phyloP scores from a whole-genome alignment of 2,113 vertebrate species.

The Ceratotherium simum region DNA sequence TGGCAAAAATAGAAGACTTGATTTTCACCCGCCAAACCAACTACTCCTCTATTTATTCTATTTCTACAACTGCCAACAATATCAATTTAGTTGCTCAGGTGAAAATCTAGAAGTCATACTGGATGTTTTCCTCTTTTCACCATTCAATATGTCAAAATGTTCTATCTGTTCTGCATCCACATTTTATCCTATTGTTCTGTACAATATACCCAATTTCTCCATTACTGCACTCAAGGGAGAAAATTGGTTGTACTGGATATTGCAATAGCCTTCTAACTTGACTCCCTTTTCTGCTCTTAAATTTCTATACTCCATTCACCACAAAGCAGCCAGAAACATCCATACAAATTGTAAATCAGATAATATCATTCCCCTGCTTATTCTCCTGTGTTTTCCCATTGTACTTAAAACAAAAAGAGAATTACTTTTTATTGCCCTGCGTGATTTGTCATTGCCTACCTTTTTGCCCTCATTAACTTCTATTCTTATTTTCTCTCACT shows the following conservation, averaged over 20 bases:
- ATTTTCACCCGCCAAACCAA: neutral
- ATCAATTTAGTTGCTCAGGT: neutral
- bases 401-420: neutral
- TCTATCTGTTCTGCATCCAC: neutral
- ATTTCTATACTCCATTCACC: neutral
- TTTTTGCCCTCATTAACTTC: neutral
- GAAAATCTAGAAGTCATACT: neutral
- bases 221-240: neutral
- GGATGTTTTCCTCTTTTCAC: neutral
- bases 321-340: neutral
- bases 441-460: neutral
- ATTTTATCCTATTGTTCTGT: neutral
- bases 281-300: neutral
- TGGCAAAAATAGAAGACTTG: neutral
- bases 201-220: neutral
- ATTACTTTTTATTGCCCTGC: neutral
- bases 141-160: neutral
- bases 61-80: neutral
- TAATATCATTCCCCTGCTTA: neutral
- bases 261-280: neutral
- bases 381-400: neutral
- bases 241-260: neutral
- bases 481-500: neutral
- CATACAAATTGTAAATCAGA: neutral
- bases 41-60: neutral